These are phyloP conservation scores for Palythoa grandis DNA, from an alignment of 92 coral and sea anemone genomes.

Conservation along the genomic window DNA sequence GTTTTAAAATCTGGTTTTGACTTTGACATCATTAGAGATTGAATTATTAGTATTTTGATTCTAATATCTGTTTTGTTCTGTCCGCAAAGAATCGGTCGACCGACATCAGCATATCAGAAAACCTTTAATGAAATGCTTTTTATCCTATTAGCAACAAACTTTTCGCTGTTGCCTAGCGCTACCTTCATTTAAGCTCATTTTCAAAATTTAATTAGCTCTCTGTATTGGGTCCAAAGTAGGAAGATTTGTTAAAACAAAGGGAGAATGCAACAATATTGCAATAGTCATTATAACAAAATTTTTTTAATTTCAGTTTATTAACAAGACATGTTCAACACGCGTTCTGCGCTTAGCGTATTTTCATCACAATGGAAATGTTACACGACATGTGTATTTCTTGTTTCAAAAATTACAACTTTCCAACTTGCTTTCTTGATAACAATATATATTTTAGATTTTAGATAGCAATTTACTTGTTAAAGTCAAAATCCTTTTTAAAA, in stretches of 20 bases:
- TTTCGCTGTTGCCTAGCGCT: conserved; percentile 29
- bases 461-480: not conserved
- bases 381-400: not conserved
- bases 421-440: not conserved
- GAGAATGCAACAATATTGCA: conserved; percentile 1
- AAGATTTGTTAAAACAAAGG: conserved; percentile 12
- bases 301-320: conserved; percentile 14
- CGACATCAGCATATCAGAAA: not conserved
- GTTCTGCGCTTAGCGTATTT: not conserved
- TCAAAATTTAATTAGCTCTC: conserved; percentile 17
- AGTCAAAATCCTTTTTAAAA: not conserved
- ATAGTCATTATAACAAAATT: not conserved
- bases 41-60: not conserved
- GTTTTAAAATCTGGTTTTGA: not conserved
- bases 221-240: conserved; percentile 20
- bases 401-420: not conserved
- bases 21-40: not conserved
- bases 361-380: conserved; percentile 10
- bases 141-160: not conserved
- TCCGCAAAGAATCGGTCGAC: not conserved
- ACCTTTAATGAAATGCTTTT: not conserved
- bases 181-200: not conserved
- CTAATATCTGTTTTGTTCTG: not conserved
- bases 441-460: too few species aligned
- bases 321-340: not conserved